Base-by-base conservation (phyloP, 2,113 vertebrate genomes). In the Tinamus guttatus region DNA sequence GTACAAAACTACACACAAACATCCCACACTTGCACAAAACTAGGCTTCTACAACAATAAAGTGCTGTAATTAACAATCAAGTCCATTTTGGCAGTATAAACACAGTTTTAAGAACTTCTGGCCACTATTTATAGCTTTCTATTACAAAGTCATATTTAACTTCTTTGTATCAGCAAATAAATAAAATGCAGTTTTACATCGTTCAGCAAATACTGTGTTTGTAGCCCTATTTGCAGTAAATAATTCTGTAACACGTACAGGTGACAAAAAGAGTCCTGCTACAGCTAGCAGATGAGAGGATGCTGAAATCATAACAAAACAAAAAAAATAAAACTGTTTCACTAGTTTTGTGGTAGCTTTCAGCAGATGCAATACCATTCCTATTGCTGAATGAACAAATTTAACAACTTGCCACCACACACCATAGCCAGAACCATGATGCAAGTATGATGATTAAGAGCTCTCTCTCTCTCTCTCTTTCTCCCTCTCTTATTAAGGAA, bases 1-100 rank as follows among this genome's bases (percentile, higher is more conserved):
- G 94, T 97, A 97, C 96, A 96, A 94, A 97, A 97, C 97, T 96
- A 97, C 97, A 96, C 94, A 97, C 95, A 97, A 96, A 96, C 87
- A 97, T 69, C 96, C 95, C 96, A 95, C 95, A 98, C 94, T 97
- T 97, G 93, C 97, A 98, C 95, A 97, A 94, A 86, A 97, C 90
- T 96, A 97, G 91, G 88, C 94, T 97, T 97, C 94, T 97, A 95
- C 97, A 97, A 93, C 87, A 73, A 54, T 91, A 93, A 96, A 96
- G 96, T 88, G 82, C 60, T 96, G 81, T 78, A 96, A 93, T 67
- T 96, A 95, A 95, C 88, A 94, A 77, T 43, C 95, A 91, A 88
- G 93, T 96, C 94, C 89, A 70, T 85, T 95, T 95, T 93, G 59
- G 60, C 60, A 97, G 97, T 91, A 81, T 91, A 87, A 92, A 92